Percentiles rank a stretch among this genome's conserved stretches.
phyloP scores from a whole-genome alignment of 2,888 invertebrate genomes.

The Machimus rusticus region DNA sequence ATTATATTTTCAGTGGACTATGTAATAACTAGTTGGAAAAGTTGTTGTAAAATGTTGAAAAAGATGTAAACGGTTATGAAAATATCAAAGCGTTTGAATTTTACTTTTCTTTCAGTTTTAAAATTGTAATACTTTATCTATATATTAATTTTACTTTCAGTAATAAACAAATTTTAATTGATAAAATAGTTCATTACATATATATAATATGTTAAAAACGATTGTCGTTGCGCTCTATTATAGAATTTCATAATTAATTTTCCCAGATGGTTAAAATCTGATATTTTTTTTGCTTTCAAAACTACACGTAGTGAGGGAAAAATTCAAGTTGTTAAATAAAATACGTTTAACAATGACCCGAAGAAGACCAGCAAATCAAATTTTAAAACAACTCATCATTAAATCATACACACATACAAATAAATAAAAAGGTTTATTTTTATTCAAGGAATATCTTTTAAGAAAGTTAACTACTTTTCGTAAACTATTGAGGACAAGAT shows the following conservation, averaged over 20 bases:
- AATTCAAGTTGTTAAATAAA: background rate
- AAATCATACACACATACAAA: no score
- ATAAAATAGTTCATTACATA: background rate
- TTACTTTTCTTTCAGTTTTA: background rate
- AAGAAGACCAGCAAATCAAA: background rate
- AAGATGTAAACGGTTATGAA: background rate
- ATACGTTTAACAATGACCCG: background rate
- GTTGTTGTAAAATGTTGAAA: background rate
- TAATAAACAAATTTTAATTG: background rate
- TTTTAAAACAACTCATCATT: no score
- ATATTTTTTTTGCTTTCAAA: no score
- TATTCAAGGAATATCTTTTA: no score
- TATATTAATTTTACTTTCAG: background rate
- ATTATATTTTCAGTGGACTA: background rate
- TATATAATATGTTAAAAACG: background rate
- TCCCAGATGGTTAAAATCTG: no score
- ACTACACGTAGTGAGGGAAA: background rate
- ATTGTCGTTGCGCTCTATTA: background rate
- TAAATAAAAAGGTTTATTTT: no score
- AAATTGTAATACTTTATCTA: background rate
- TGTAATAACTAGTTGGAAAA: background rate
- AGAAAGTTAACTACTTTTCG: no score
- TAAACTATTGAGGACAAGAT: no score
- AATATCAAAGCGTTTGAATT: background rate
- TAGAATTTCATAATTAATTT: no score